Evolutionary conservation across 1,140 invertebrate genomes (phyloP).

Genomic region (Drosophila orena): DNA sequence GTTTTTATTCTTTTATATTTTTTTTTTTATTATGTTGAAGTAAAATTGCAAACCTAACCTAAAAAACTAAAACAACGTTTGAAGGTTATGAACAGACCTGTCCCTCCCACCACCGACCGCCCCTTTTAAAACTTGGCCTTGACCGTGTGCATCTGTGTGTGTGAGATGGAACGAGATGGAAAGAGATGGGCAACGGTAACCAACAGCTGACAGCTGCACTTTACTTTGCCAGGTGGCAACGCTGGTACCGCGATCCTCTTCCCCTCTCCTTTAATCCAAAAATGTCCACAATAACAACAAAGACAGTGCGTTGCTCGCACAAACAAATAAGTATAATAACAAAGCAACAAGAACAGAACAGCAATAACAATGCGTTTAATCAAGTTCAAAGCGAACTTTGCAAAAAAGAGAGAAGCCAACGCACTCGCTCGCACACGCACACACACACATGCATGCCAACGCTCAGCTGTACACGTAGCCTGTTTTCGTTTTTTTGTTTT

Average conservation of each 20-base stretch:
- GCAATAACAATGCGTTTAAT: slow-evolving; percentile 41
- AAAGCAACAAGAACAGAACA: slow-evolving; percentile 32
- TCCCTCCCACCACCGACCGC: slow-evolving; percentile 22
- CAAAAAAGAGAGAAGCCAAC: slow-evolving; percentile 46
- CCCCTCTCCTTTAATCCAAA: slow-evolving; percentile 6
- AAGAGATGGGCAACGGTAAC: slow-evolving; percentile 54
- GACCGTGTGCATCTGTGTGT: slow-evolving; percentile 61
- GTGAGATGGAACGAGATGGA: slow-evolving; percentile 32
- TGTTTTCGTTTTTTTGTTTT: slow-evolving; percentile 54
- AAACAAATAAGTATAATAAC: slow-evolving; percentile 20
- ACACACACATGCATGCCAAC: slow-evolving; percentile 13
- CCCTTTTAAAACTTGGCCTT: slow-evolving; percentile 62
- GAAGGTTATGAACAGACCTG: slow-evolving; percentile 65
- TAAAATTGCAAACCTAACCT: slow-evolving; percentile 57
- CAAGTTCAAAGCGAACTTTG: slow-evolving; percentile 75
- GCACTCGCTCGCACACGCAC: slow-evolving; percentile 40
- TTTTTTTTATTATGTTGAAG: slow-evolving; percentile 16
- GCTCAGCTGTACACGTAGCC: slow-evolving; percentile 78
- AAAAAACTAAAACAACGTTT: slow-evolving; percentile 59
- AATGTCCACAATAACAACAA: slow-evolving; percentile 25
- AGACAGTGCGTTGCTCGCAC: slow-evolving; percentile 32
- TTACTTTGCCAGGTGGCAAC: slow-evolving; percentile 69
- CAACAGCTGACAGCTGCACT: slow-evolving; percentile 77
- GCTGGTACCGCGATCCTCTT: slow-evolving; percentile 27
- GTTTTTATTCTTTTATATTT: slow-evolving; percentile 4